phyloP scores from a whole-genome alignment of 2,797 vertebrate species.

The Buceros bicornis region DNA sequence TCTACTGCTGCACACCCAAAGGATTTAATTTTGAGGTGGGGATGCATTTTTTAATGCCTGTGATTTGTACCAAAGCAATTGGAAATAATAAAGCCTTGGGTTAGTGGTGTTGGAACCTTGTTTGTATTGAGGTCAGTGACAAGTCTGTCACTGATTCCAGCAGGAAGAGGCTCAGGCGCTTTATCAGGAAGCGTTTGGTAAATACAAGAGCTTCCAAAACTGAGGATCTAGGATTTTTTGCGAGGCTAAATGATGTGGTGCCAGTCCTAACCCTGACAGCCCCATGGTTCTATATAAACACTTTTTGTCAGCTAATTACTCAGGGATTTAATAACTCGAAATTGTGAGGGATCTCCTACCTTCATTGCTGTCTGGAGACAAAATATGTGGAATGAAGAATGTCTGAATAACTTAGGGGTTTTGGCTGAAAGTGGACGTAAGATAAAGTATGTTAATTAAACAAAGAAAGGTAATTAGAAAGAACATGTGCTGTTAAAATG shows the following conservation, averaged over 20 bases:
- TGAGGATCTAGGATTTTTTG: neutral
- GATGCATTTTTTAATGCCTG: slow-evolving; percentile 16
- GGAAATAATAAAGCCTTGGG: neutral
- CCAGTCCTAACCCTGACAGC: neutral
- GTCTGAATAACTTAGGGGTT: neutral
- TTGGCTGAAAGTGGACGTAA: neutral
- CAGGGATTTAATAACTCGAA: neutral
- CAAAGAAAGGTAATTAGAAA: neutral
- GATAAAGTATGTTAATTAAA: neutral
- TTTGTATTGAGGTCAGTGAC: slow-evolving; percentile 13
- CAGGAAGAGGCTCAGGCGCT: neutral
- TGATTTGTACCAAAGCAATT: neutral
- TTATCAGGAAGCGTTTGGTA: neutral
- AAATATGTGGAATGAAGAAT: neutral
- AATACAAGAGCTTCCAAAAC: neutral
- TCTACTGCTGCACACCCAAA: slow-evolving; percentile 27
- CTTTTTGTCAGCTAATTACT: neutral
- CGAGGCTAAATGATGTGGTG: neutral
- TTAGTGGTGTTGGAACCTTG: neutral
- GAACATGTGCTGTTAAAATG: neutral
- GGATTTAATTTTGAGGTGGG: slow-evolving; percentile 45
- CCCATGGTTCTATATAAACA: neutral
- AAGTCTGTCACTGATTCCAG: neutral
- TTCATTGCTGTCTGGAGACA: neutral
- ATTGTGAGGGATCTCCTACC: neutral